Percentiles rank a stretch among this genome's conserved stretches.
These are phyloP conservation scores for Dorcus parallelipipedus DNA, from an alignment of 2,888 invertebrate genomes.

Conservation along the genomic window DNA sequence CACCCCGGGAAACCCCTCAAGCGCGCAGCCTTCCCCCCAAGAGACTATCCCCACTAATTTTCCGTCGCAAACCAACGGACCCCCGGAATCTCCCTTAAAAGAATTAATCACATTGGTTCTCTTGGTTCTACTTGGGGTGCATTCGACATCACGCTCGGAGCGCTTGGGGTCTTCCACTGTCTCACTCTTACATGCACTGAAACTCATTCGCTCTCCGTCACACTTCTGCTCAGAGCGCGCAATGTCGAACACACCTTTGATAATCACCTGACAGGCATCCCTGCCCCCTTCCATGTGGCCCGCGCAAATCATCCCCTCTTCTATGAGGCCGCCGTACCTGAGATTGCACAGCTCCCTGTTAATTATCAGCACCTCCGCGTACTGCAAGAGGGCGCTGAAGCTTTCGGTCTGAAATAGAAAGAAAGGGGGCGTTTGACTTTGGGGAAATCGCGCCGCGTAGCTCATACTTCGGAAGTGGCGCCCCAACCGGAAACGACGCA, in stretches of 20 bases:
- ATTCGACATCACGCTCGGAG: too few species aligned
- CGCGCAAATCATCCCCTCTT: not conserved
- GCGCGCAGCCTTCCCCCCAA: conserved; percentile 30
- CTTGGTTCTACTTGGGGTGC: too few species aligned
- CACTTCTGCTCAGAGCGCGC: too few species aligned
- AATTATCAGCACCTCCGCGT: not conserved
- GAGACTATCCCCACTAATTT: conserved; percentile 28
- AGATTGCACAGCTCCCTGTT: not conserved
- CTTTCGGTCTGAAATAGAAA: not conserved
- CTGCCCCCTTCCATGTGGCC: not conserved
- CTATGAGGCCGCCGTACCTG: not conserved
- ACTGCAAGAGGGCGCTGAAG: not conserved
- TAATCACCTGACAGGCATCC: conserved; percentile 7
- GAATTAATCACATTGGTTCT: not conserved
- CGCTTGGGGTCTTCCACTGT: too few species aligned
- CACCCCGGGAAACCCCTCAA: conserved; percentile 28
- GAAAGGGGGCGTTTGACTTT: too few species aligned
- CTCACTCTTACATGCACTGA: too few species aligned
- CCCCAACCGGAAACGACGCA: conserved; percentile 4
- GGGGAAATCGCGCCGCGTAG: too few species aligned
- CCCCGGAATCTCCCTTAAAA: conserved; percentile 29
- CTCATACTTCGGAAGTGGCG: not conserved
- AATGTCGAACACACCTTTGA: too few species aligned
- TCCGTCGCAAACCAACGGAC: conserved; percentile 25
- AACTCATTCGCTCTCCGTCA: too few species aligned